Base-by-base conservation (phyloP, 2,888 invertebrate genomes). In the Caenorhabditis virilis region DNA sequence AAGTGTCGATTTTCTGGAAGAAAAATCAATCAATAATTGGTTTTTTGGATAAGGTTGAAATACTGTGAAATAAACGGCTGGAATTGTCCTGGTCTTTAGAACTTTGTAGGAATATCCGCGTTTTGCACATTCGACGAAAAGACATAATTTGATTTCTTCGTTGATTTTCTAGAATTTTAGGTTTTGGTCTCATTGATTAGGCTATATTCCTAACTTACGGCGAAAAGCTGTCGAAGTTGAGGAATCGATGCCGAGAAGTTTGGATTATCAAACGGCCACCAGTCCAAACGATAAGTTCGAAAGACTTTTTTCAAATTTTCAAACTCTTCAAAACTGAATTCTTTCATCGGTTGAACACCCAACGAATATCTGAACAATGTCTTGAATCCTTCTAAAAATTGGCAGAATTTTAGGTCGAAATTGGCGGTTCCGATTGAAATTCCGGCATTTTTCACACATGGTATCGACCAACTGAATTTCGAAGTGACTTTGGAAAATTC, bases 1-100 rank as follows among this genome's bases (percentile, higher is more conserved):
- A 9, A 0, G 56, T 38, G 27, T 56, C 50, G 36, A 61, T 50
- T n/a, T 41, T 18, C 45, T 52, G 23, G n/a, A n/a, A n/a, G n/a
- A n/a, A 15, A 51, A 20, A 9, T n/a, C n/a, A 5, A 36, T 15
- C n/a, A n/a, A 13, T 9, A n/a, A n/a, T 36, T 36, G 5, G 1
- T 39, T n/a, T 27, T 16, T 18, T 16, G 0, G 1, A n/a, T 26
- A 11, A 4, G 5, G n/a, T 1, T 26, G 15, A 15, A 20, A n/a
- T 15, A 4, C 18, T 3, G 6, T 13, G 5, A 42, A 15, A 15
- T 27, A 26, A 2, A 25, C 36, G 2, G 6, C 38, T 23, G 51
- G 47, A 13, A 61, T 30, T 30, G 4, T 18, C 1, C 36, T 30
- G 9, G 15, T 15, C 11, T 51, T 49, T 2, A 33, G 26, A 7